Percentiles rank a stretch among this genome's conserved stretches.
phyloP scores from a whole-genome alignment of 2,797 vertebrate genomes.

The Megalops cyprinoides region DNA sequence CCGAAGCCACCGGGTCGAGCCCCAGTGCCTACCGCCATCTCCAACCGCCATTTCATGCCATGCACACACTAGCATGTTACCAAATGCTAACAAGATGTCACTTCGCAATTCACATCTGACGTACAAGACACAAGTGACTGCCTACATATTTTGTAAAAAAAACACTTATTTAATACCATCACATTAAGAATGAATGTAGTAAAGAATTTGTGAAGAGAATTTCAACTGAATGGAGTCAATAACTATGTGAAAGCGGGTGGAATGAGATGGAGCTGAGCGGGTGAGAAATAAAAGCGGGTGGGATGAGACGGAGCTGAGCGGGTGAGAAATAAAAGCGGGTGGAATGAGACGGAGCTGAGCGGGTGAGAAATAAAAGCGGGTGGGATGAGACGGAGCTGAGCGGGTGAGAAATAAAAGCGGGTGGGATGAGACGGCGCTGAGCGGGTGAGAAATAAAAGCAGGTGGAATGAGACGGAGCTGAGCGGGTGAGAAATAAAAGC shows the following conservation, averaged over 20 bases:
- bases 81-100: too few relatives aligned
- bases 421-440: not conserved
- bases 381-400: not conserved
- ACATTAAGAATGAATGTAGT: too few relatives aligned
- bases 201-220: too few relatives aligned
- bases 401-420: not conserved
- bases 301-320: not conserved
- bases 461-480: not conserved
- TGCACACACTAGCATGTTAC: not conserved
- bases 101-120: too few relatives aligned
- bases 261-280: not conserved
- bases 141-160: not conserved
- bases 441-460: not conserved
- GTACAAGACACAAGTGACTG: too few relatives aligned
- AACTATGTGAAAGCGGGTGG: not conserved
- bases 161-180: not conserved
- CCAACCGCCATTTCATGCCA: not conserved
- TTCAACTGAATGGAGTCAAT: not conserved
- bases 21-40: not conserved
- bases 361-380: not conserved
- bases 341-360: not conserved
- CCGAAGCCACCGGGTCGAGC: not conserved
- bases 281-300: not conserved
- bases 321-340: not conserved
- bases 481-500: not conserved